phyloP scores from a whole-genome alignment of 1,140 invertebrate species.

The Bombus sylvicola region DNA sequence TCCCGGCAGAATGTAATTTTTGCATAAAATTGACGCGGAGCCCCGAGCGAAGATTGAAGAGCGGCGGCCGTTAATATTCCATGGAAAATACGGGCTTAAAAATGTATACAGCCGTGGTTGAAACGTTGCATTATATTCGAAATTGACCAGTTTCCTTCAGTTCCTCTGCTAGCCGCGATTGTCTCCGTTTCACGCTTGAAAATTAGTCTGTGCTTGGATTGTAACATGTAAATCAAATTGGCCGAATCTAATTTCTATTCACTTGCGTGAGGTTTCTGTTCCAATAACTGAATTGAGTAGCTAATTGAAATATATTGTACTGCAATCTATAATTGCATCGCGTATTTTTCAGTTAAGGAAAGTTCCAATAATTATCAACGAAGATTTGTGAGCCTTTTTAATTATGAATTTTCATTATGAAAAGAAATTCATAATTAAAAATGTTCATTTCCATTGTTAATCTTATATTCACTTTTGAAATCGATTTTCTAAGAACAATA shows the following conservation, averaged over 20 bases:
- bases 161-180: too few relatives aligned
- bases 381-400: too few relatives aligned
- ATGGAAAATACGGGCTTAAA: conserved; percentile 19
- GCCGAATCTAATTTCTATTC: too few relatives aligned
- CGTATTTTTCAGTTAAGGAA: too few relatives aligned
- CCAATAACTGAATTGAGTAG: neutral
- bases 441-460: too few relatives aligned
- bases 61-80: neutral
- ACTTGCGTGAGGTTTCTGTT: neutral
- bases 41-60: conserved; percentile 22
- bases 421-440: too few relatives aligned
- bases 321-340: too few relatives aligned
- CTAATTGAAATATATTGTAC: too few relatives aligned
- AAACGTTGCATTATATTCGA: conserved; percentile 11
- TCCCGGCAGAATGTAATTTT: conserved; percentile 24
- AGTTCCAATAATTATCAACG: too few relatives aligned
- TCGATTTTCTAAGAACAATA: neutral
- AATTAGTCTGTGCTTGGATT: neutral
- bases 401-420: too few relatives aligned
- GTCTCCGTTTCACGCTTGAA: neutral
- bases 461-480: neutral
- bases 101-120: conserved; percentile 12
- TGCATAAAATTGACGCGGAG: conserved; percentile 24
- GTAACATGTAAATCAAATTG: neutral
- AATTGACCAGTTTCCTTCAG: neutral